Evolutionary conservation across 2,888 invertebrate species (phyloP).

Genomic region (Schizotus pectinicornis): DNA sequence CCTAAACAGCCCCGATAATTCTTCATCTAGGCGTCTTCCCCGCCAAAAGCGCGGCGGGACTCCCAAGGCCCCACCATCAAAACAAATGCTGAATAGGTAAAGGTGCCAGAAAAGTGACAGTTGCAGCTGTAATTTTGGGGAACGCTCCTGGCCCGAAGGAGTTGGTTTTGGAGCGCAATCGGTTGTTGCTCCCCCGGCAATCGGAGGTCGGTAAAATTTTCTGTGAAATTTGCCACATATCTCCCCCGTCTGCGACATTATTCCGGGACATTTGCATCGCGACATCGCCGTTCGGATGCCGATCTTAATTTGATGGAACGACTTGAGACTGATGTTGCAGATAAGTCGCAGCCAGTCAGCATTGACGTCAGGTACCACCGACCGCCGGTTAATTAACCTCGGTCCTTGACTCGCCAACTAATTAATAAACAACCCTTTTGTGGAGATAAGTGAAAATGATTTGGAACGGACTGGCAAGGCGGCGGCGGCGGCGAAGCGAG

Average conservation of each 20-base stretch:
- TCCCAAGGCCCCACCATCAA: too few relatives aligned
- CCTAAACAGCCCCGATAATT: too few relatives aligned
- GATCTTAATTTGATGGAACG: conserved; percentile 49
- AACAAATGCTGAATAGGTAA: too few relatives aligned
- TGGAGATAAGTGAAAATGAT: conserved; percentile 35
- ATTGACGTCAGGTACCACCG: conserved; percentile 28
- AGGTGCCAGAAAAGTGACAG: too few relatives aligned
- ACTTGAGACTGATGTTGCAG: conserved; percentile 31
- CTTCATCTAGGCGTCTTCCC: too few relatives aligned
- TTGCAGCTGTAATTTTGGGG: too few relatives aligned
- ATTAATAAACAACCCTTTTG: conserved; percentile 40
- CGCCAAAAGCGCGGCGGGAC: too few relatives aligned
- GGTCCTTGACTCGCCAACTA: conserved; percentile 25
- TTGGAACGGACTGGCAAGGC: conserved; percentile 25
- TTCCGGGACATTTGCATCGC: conserved; percentile 52
- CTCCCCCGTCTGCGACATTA: conserved; percentile 43
- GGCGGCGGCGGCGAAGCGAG: conserved; percentile 13
- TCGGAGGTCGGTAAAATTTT: conserved; percentile 41
- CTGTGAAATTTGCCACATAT: conserved; percentile 44
- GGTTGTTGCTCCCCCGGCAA: conserved; percentile 2
- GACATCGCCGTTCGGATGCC: conserved; percentile 42
- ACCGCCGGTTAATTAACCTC: conserved; percentile 20
- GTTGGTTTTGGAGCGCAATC: too few relatives aligned
- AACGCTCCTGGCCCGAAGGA: too few relatives aligned
- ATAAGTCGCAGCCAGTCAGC: conserved; percentile 19